phyloP scores from a whole-genome alignment of 2,113 vertebrate species.

The Mus pahari region DNA sequence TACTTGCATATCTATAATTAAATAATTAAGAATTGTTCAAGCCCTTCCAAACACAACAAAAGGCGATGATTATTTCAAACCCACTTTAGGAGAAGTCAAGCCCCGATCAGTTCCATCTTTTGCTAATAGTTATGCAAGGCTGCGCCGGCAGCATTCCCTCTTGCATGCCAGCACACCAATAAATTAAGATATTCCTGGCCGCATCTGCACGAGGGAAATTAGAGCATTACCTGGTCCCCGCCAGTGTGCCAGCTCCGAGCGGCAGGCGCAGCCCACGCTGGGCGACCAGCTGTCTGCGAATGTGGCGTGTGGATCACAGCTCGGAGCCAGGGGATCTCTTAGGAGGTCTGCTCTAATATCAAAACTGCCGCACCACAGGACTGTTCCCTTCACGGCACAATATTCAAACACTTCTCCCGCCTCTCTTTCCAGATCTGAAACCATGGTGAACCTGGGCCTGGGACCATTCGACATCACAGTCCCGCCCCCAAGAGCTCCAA shows the following conservation, averaged over 20 bases:
- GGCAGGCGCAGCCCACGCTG: conserved; percentile 93
- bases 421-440: conserved; percentile 83
- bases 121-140: conserved; percentile 91
- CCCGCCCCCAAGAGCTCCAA: neutral
- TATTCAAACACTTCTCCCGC: conserved; percentile 88
- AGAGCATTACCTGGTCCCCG: conserved; percentile 94
- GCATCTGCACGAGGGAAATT: conserved; percentile 94
- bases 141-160: conserved; percentile 90
- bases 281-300: conserved; percentile 94
- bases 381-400: conserved; percentile 91
- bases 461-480: conserved; percentile 65
- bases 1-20: conserved; percentile 89
- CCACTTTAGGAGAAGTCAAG: conserved; percentile 89
- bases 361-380: conserved; percentile 91
- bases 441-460: conserved; percentile 74
- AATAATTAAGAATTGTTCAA: conserved; percentile 91
- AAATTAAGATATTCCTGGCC: conserved; percentile 96
- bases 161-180: conserved; percentile 94
- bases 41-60: conserved; percentile 90
- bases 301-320: conserved; percentile 92
- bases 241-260: conserved; percentile 92
- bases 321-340: conserved; percentile 92
- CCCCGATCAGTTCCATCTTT: conserved; percentile 88
- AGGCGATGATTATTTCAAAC: conserved; percentile 87
- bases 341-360: conserved; percentile 91